These are phyloP conservation scores for Allobates femoralis DNA, from an alignment of 2,797 vertebrate genomes.

Conservation along the genomic window DNA sequence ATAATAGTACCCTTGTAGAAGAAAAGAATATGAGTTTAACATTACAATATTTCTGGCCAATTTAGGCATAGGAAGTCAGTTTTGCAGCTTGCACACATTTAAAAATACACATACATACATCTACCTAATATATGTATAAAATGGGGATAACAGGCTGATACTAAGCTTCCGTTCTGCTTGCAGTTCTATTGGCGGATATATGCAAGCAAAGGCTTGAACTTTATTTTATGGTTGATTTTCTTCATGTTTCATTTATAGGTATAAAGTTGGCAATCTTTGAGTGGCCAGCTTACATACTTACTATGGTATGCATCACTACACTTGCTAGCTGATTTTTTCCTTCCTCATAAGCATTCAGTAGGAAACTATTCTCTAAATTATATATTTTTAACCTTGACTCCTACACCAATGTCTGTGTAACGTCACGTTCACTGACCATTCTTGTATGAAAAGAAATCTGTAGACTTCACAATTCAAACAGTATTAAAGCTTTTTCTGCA, in stretches of 20 bases:
- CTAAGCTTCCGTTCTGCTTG: background rate
- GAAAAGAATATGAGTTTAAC: background rate
- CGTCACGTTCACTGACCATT: constrained; percentile 8
- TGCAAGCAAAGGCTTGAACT: background rate
- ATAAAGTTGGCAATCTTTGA: constrained; percentile 35
- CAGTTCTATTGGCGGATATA: background rate
- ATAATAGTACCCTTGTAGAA: background rate
- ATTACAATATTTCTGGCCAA: background rate
- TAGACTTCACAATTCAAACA: background rate
- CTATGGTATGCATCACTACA: constrained; percentile 57
- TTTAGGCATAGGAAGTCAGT: background rate
- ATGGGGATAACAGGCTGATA: background rate
- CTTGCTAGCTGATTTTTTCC: constrained; percentile 9
- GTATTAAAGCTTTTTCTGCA: too few species aligned
- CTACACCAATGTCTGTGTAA: constrained; percentile 3
- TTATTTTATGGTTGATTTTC: constrained; percentile 33
- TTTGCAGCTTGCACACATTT: background rate
- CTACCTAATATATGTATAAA: background rate
- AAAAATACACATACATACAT: background rate
- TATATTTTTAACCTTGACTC: constrained; percentile 29
- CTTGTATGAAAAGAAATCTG: background rate
- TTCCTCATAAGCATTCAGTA: constrained; percentile 35
- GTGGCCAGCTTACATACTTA: constrained; percentile 32
- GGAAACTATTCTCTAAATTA: constrained; percentile 47
- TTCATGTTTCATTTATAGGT: constrained; percentile 52